Evolutionary conservation across 1,140 invertebrate species (phyloP), one percentile per base, ranked within the genome.

Genomic region (Anoplophora glabripennis): DNA sequence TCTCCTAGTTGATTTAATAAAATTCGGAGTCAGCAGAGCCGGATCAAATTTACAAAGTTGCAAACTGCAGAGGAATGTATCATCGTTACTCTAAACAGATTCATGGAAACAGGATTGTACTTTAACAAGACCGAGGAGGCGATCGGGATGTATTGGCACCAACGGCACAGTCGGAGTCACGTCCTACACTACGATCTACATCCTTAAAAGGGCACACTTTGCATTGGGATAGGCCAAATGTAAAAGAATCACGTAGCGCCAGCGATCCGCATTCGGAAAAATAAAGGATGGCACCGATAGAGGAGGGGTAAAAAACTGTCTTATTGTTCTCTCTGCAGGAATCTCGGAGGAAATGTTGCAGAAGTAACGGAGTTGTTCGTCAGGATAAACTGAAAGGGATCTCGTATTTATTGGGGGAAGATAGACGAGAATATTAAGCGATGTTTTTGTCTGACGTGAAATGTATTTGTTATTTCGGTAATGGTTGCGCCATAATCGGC

Each of bases 221-320:
- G 38, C 46, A 51, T 58, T 34, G 47, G 42, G 48, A 58, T 58
- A 52, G 38, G 47, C 56, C 44, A 58, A 58, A 58, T 58, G 56
- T 52, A 48, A 52, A 52, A 58, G 56, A 58, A 58, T 58, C 56
- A 58, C 56, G 56, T 58, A 51, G 44, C 47, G 47, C 14, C 49
- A 46, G 51, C 36, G 38, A 44, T 28, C 21, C 21, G 21, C 21
- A 28, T 28, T 28, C 18, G 47, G n/a, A 10, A 47, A 49, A 58
- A 52, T 58, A 58, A 58, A 58, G 48, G 47, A 58, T 51, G 47
- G 15, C 56, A 52, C 51, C 56, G 51, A 58, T 58, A 46, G 46
- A 40, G 45, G n/a, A n/a, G n/a, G n/a, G 38, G 38, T 7, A 15
- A 41, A 15, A 15, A 41, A 15, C n/a, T 41, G 38, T 41, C n/a